phyloP scores from a whole-genome alignment of 2,113 vertebrate species.

The Litocranius walleri region DNA sequence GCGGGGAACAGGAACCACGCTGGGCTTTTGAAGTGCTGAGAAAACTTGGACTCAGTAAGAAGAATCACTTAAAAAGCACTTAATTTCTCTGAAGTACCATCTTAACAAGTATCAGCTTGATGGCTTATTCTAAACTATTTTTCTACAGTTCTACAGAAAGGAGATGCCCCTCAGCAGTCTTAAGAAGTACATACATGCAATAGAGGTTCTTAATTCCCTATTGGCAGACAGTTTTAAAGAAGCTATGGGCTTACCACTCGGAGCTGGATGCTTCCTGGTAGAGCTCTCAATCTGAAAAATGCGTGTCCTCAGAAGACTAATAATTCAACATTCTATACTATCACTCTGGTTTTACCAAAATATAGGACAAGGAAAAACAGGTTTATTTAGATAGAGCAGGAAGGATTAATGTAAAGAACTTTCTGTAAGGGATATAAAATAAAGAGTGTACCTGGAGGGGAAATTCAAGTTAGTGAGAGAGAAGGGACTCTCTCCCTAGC shows the following conservation, averaged over 20 bases:
- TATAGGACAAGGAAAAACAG: conserved; percentile 35
- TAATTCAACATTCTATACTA: conserved; percentile 39
- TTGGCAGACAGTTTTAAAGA: background rate
- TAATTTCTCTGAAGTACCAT: conserved; percentile 57
- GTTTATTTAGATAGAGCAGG: conserved; percentile 20
- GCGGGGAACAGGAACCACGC: background rate
- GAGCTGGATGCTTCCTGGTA: background rate
- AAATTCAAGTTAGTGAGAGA: background rate
- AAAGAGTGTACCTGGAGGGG: background rate
- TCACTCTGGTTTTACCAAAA: conserved; percentile 22
- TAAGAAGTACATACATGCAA: background rate
- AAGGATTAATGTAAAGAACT: conserved; percentile 15
- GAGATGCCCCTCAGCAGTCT: background rate
- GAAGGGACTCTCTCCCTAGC: background rate
- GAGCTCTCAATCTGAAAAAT: conserved; percentile 41
- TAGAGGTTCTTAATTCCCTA: background rate
- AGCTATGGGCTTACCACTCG: background rate
- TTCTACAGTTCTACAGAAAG: background rate
- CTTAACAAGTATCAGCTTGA: conserved; percentile 33
- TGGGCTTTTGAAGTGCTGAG: background rate
- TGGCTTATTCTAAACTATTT: conserved; percentile 39
- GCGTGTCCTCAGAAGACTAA: background rate
- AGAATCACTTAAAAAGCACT: conserved; percentile 58
- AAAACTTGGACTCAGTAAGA: background rate
- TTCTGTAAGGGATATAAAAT: background rate